Evolutionary conservation across 2,113 vertebrate genomes (phyloP).

Genomic region (Entomyzon cyanotis): DNA sequence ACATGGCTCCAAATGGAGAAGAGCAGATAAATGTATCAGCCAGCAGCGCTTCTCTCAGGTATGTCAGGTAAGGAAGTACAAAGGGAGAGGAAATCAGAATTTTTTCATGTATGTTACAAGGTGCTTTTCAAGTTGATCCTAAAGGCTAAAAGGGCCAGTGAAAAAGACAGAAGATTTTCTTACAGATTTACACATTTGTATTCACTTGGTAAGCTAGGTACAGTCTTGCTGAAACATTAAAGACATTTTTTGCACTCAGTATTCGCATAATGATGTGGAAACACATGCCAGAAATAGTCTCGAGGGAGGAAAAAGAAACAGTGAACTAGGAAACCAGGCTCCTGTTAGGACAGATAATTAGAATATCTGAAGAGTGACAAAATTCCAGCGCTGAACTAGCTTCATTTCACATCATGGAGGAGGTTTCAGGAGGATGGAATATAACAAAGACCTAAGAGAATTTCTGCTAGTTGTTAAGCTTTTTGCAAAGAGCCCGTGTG

Average conservation of each 20-base stretch:
- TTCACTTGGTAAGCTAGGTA: neutral
- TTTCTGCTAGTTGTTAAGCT: neutral
- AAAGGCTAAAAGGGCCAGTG: neutral
- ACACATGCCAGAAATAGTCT: slow-evolving; percentile 30
- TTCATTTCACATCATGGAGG: neutral
- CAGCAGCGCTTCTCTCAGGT: neutral
- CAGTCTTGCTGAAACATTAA: slow-evolving; percentile 25
- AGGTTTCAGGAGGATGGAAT: neutral
- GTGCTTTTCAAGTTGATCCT: neutral
- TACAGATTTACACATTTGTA: neutral
- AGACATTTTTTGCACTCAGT: neutral
- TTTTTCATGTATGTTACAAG: neutral
- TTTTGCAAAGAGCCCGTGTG: neutral
- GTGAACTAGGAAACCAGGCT: slow-evolving; percentile 37
- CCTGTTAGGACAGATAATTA: slow-evolving; percentile 50
- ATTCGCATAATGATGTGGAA: slow-evolving; percentile 32
- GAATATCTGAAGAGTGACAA: slow-evolving; percentile 50
- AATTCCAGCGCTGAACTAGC: slow-evolving; percentile 6
- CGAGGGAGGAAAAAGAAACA: slow-evolving; percentile 31
- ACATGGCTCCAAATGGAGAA: neutral
- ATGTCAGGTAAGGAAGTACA: neutral
- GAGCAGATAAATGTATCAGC: neutral
- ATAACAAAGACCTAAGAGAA: neutral
- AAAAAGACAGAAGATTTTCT: neutral
- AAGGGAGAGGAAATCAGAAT: neutral